Percentiles rank a stretch among this genome's conserved stretches.
Conservation (phyloP, 2,888 invertebrate species). For the Drosophila birchii region DNA sequence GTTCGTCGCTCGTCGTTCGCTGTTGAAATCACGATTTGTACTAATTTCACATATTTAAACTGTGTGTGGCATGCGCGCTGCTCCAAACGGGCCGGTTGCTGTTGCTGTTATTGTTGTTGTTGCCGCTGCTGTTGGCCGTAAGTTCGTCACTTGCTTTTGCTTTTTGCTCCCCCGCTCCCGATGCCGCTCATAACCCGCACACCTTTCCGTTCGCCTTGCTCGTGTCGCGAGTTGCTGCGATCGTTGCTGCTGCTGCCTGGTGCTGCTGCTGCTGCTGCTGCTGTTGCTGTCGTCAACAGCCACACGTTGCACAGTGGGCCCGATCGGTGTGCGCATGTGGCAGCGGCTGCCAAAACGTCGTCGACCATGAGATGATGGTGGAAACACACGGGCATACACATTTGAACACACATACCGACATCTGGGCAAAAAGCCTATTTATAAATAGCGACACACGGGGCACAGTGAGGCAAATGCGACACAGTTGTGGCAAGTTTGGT, state of each 20-base stretch:
- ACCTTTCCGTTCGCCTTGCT: slow-evolving; percentile 71
- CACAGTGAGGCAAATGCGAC: slow-evolving; percentile 25
- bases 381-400: slow-evolving; percentile 45
- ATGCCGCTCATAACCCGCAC: slow-evolving; percentile 40
- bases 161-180: slow-evolving; percentile 57
- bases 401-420: slow-evolving; percentile 11
- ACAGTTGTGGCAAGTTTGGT: slow-evolving; percentile 23
- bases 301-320: slow-evolving; percentile 79
- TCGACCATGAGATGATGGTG: slow-evolving; percentile 65
- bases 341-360: slow-evolving; percentile 61
- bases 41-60: slow-evolving; percentile 85
- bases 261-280: slow-evolving; percentile 44
- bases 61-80: slow-evolving; percentile 84
- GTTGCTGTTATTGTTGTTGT: slow-evolving; percentile 49
- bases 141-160: slow-evolving; percentile 81
- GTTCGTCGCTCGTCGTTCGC: slow-evolving; percentile 84
- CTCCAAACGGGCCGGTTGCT: slow-evolving; percentile 68
- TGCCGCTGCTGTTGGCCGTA: slow-evolving; percentile 73
- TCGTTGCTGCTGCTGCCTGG: slow-evolving; percentile 60
- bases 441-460: slow-evolving; percentile 40
- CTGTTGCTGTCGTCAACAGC: slow-evolving; percentile 68
- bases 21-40: slow-evolving; percentile 85
- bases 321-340: slow-evolving; percentile 67
- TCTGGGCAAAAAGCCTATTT: slow-evolving; percentile 34
- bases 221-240: slow-evolving; percentile 71